Evolutionary conservation across 2,113 vertebrate species (phyloP), one percentile per base, ranked within the genome.

Genomic region (Scalopus aquaticus): DNA sequence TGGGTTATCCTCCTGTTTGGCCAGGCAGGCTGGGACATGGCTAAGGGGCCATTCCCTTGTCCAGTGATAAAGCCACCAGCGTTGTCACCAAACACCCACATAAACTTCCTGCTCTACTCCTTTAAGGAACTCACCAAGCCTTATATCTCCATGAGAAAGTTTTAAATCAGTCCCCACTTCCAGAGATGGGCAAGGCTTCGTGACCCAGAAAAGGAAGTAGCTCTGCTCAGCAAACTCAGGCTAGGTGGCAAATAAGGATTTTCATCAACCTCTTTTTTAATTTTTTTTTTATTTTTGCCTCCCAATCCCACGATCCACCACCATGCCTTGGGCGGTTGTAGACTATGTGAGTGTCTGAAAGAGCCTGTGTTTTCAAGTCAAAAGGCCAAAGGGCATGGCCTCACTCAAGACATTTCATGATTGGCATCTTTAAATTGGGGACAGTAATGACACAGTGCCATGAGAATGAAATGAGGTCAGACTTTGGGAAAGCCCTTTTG

Each of bases 401-500:
- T 88, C 19, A 49, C 65, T 82, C 65, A 65, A 80, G 84, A 22
- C 11, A 30, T 15, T 46, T n/a, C 60, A 32, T 10, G 44, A 82
- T 2, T 72, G 79, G 65, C 42, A 30, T 22, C 73, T 79, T 69
- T 42, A 44, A 73, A 60, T 0, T 35, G 64, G 20, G 1, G 46
- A 19, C 51, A 46, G 26, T 37, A 82, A 56, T 37, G 62, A 16
- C 2, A 3, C 17, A 37, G 49, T 26, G 24, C 72, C 20, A 13
- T 15, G 51, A 94, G 37, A 74, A 67, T 37, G 32, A 37, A 51
- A 67, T 92, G 91, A 88, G 92, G 42, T 95, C 60, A 37, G 20
- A 8, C 46, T 65, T 67, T 16, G 76, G 91, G 88, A 86, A 73
- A 95, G 81, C 49, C 88, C 77, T 91, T 73, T 56, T 5, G 77